phyloP scores from a whole-genome alignment of 1,140 invertebrate genomes.

The Drosophila ambigua region DNA sequence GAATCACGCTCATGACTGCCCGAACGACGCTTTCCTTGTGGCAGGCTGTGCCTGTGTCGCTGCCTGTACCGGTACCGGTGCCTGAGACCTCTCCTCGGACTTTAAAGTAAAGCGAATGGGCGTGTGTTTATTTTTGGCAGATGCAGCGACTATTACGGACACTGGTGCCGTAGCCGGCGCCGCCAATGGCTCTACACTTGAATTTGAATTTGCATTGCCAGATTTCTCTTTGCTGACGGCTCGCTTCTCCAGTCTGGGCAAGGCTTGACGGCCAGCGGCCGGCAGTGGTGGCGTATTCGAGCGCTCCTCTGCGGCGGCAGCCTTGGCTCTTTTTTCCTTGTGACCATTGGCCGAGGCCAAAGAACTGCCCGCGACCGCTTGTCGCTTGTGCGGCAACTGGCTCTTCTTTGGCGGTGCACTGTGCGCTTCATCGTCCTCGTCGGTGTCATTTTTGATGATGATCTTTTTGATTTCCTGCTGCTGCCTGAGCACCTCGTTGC shows the following conservation, averaged over 20 bases:
- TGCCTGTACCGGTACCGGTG: neutral
- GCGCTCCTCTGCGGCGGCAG: slow-evolving; percentile 41
- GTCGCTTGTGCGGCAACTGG: slow-evolving; percentile 33
- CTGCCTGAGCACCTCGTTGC: slow-evolving; percentile 69
- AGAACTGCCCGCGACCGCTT: neutral
- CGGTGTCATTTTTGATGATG: slow-evolving; percentile 76
- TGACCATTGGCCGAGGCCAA: slow-evolving; percentile 33
- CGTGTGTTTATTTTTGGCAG: slow-evolving; percentile 65
- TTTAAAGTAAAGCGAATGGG: slow-evolving; percentile 75
- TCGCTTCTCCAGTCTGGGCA: slow-evolving; percentile 41
- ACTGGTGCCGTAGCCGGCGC: neutral
- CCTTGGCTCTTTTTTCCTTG: slow-evolving; percentile 51
- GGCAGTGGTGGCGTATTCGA: slow-evolving; percentile 76
- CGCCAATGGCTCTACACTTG: slow-evolving; percentile 2
- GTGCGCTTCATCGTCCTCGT: slow-evolving; percentile 65
- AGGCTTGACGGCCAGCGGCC: slow-evolving; percentile 16
- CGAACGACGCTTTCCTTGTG: slow-evolving; percentile 49
- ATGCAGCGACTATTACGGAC: slow-evolving; percentile 1
- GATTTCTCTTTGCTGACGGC: slow-evolving; percentile 35
- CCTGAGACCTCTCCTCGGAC: slow-evolving; percentile 34
- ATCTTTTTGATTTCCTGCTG: slow-evolving; percentile 79
- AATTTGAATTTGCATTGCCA: slow-evolving; percentile 7
- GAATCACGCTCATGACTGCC: slow-evolving; percentile 59
- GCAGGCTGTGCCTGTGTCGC: neutral
- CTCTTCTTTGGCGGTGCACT: slow-evolving; percentile 32